Evolutionary conservation across 2,888 invertebrate genomes (phyloP).

Genomic region (Serripes groenlandicus): DNA sequence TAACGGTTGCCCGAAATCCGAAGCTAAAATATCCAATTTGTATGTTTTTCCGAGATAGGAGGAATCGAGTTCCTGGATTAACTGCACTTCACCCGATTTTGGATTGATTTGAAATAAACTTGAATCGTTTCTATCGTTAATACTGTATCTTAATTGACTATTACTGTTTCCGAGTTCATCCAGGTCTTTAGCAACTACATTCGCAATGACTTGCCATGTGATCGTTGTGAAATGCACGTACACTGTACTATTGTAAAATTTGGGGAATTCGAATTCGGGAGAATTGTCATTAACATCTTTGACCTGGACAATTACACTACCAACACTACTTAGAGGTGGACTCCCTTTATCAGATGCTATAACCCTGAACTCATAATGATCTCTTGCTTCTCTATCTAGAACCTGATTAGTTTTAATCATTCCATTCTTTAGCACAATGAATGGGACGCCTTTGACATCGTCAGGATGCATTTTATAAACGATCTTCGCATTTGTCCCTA

Average conservation of each 20-base stretch:
- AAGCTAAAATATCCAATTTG: slow-evolving; percentile 55
- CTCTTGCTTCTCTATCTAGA: slow-evolving; percentile 65
- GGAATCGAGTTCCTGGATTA: slow-evolving; percentile 59
- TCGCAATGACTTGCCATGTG: slow-evolving; percentile 74
- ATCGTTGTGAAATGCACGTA: slow-evolving; percentile 66
- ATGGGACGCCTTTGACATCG: slow-evolving; percentile 54
- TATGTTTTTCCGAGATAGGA: slow-evolving; percentile 44
- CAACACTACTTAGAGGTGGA: slow-evolving; percentile 57
- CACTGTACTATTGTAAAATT: slow-evolving; percentile 73
- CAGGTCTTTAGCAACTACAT: slow-evolving; percentile 74
- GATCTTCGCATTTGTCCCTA: slow-evolving; percentile 53
- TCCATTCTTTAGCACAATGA: slow-evolving; percentile 66
- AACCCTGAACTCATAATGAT: slow-evolving; percentile 67
- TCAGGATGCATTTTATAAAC: slow-evolving; percentile 52
- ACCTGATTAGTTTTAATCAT: slow-evolving; percentile 58
- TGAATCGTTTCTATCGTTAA: slow-evolving; percentile 81
- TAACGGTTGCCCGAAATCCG: slow-evolving; percentile 60
- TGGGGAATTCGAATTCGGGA: slow-evolving; percentile 80
- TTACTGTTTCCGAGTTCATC: slow-evolving; percentile 77
- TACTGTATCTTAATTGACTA: slow-evolving; percentile 74
- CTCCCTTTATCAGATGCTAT: slow-evolving; percentile 66
- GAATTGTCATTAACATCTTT: slow-evolving; percentile 82
- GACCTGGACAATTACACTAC: slow-evolving; percentile 67
- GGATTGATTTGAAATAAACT: slow-evolving; percentile 74
- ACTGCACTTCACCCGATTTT: slow-evolving; percentile 73